A percentile compares a stretch with the other conserved stretches of the same genome.
Evolutionary conservation across 2,797 vertebrate genomes (phyloP).

Genomic region (Chloroceryle amazona): DNA sequence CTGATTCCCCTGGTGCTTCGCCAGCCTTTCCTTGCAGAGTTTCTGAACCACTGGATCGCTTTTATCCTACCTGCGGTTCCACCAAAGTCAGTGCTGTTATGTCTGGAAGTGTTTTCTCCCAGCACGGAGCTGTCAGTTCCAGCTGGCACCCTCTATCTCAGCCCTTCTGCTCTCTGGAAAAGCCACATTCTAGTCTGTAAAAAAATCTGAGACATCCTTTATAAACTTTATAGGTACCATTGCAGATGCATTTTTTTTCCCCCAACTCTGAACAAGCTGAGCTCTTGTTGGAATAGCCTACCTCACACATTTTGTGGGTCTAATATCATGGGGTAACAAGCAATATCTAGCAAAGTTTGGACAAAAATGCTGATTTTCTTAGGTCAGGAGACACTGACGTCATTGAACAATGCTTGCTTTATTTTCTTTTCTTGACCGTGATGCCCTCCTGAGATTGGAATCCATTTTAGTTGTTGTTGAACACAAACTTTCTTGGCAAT

Average conservation of each 20-base stretch:
- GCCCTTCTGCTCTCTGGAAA: neutral
- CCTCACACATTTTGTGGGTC: neutral
- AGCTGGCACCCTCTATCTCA: neutral
- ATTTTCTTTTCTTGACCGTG: neutral
- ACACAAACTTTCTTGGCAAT: neutral
- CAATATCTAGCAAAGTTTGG: neutral
- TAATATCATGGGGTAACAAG: neutral
- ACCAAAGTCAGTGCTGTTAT: neutral
- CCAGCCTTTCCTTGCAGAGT: neutral
- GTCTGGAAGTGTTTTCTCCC: neutral
- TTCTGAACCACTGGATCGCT: neutral
- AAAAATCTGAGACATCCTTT: neutral
- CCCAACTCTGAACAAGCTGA: neutral
- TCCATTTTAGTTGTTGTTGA: conserved; percentile 3
- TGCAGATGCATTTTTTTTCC: neutral
- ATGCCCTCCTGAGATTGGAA: neutral
- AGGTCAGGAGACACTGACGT: neutral
- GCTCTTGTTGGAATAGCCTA: neutral
- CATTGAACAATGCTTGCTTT: neutral
- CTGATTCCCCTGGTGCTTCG: neutral
- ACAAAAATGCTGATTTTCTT: neutral
- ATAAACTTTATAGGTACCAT: neutral
- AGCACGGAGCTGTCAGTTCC: neutral
- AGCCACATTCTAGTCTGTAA: neutral
- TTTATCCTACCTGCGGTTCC: neutral